Evolutionary conservation across 2,797 vertebrate genomes (phyloP).

Genomic region (Amphiprion clarkii): DNA sequence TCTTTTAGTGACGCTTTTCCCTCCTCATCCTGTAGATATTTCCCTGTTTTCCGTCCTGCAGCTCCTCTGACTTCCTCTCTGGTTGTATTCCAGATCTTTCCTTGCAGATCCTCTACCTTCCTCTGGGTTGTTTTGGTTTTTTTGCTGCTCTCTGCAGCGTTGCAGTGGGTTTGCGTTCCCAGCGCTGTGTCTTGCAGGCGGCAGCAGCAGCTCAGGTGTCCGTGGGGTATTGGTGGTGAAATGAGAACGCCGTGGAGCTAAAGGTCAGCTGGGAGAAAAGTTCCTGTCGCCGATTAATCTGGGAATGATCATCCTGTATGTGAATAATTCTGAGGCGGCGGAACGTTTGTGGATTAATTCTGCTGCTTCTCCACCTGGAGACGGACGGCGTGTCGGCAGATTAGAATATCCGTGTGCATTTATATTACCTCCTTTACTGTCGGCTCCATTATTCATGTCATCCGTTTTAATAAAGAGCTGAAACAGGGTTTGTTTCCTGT

Average conservation of each 20-base stretch:
- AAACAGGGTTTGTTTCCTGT: too few relatives aligned
- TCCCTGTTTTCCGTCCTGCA: too few relatives aligned
- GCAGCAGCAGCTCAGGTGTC: conserved; percentile 54
- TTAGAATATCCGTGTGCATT: conserved; percentile 89
- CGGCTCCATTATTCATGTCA: conserved; percentile 88
- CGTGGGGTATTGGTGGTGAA: conserved; percentile 63
- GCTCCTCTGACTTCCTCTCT: too few relatives aligned
- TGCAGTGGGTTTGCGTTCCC: conserved; percentile 38
- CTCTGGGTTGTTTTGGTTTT: too few relatives aligned
- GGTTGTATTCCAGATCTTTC: too few relatives aligned
- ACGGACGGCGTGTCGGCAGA: conserved; percentile 70
- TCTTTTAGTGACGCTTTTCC: too few relatives aligned
- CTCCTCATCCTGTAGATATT: too few relatives aligned
- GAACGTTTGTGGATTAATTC: conserved; percentile 84
- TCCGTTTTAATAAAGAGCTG: conserved; percentile 83
- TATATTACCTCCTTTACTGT: conserved; percentile 88
- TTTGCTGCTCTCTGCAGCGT: too few relatives aligned
- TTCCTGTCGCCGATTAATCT: conserved; percentile 79
- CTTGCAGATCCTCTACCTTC: too few relatives aligned
- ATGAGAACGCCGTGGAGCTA: conserved; percentile 58
- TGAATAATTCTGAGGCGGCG: conserved; percentile 81
- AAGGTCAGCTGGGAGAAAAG: conserved; percentile 73
- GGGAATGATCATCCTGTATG: conserved; percentile 81
- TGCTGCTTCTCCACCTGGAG: conserved; percentile 59
- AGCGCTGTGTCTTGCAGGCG: conserved; percentile 50